phyloP scores from a whole-genome alignment of 1,140 invertebrate species.

The Drosophila serrata region DNA sequence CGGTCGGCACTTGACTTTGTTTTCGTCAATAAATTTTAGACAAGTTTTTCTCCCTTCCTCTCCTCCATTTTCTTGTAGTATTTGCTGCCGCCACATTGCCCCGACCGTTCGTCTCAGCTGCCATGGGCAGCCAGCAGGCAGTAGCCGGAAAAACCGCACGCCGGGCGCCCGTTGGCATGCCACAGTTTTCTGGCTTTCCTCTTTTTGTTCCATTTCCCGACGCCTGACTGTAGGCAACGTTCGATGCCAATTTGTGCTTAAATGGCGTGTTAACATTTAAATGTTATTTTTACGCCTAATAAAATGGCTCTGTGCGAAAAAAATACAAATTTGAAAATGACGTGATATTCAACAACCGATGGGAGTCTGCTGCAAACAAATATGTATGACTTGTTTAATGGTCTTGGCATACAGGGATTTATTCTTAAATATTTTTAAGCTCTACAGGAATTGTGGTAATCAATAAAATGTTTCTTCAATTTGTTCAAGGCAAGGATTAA shows the following conservation, averaged over 20 bases:
- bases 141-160: conserved; percentile 56
- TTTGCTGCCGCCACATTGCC: conserved; percentile 14
- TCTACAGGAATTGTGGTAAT: background rate
- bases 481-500: background rate
- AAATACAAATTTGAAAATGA: conserved; percentile 50
- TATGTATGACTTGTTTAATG: background rate
- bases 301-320: conserved; percentile 58
- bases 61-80: conserved; percentile 12
- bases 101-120: conserved; percentile 39
- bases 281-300: conserved; percentile 79
- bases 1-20: conserved; percentile 76
- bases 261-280: conserved; percentile 80
- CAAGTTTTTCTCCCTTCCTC: conserved; percentile 39
- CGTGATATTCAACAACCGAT: conserved; percentile 53
- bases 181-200: conserved; percentile 55
- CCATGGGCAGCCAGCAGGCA: conserved; percentile 40
- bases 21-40: conserved; percentile 77
- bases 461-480: background rate
- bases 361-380: background rate
- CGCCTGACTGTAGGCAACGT: conserved; percentile 45
- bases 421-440: background rate
- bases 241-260: conserved; percentile 71
- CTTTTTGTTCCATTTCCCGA: conserved; percentile 37
- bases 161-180: conserved; percentile 67
- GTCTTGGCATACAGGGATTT: background rate